These are phyloP conservation scores for Cervus canadensis DNA, from an alignment of 2,113 vertebrate genomes.

Conservation along the genomic window DNA sequence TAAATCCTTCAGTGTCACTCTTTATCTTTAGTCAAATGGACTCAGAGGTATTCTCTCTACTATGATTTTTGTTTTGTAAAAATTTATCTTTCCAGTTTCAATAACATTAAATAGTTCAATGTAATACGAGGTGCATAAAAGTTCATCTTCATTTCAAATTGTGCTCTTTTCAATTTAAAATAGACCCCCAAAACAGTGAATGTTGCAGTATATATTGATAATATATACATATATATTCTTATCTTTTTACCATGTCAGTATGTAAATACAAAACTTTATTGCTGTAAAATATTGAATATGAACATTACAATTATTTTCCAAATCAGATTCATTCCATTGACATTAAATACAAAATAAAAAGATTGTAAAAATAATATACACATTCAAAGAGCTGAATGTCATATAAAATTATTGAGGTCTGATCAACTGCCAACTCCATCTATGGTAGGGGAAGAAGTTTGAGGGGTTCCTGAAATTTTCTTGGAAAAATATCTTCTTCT, in stretches of 20 bases:
- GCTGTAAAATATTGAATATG: slow-evolving; percentile 73
- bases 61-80: not conserved
- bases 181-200: not conserved
- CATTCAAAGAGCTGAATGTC: slow-evolving; percentile 84
- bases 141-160: not conserved
- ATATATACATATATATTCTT: not conserved
- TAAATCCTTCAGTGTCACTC: not conserved
- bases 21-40: not conserved
- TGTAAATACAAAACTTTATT: slow-evolving; percentile 77
- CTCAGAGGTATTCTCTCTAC: not conserved
- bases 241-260: slow-evolving; percentile 48
- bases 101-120: not conserved
- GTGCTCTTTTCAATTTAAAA: not conserved
- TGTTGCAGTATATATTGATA: not conserved
- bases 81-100: not conserved
- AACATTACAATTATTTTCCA: slow-evolving; percentile 82
- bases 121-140: not conserved
- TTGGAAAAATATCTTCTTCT: not conserved
- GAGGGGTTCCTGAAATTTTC: not conserved
- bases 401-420: slow-evolving; percentile 78
- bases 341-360: slow-evolving; percentile 82
- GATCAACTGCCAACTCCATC: slow-evolving; percentile 33
- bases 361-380: slow-evolving; percentile 84
- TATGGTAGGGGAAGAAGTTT: not conserved
- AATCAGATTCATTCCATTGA: slow-evolving; percentile 78